Evolutionary conservation across 2,888 invertebrate genomes (phyloP).

Genomic region (Tortrix viridana): DNA sequence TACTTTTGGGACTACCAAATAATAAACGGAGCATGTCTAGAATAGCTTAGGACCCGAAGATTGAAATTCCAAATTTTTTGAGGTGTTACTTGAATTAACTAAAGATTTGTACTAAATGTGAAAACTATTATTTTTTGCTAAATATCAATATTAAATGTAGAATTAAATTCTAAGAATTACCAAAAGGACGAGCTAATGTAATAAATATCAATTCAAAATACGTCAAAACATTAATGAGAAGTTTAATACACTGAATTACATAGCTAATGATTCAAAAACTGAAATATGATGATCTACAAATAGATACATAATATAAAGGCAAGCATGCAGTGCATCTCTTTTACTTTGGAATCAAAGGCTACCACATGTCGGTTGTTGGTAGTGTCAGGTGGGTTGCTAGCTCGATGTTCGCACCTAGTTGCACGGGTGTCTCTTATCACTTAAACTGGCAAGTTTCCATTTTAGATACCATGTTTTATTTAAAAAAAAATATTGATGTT

Average conservation of each 20-base stretch:
- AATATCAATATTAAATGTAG: neutral
- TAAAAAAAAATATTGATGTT: neutral
- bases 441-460: constrained; percentile 4
- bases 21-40: constrained; percentile 14
- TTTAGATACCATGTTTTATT: neutral
- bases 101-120: too few species aligned
- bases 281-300: constrained; percentile 11
- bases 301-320: constrained; percentile 8
- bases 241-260: too few species aligned
- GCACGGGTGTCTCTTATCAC: constrained; percentile 1
- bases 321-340: constrained; percentile 17
- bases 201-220: too few species aligned
- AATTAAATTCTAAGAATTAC: too few species aligned
- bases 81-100: too few species aligned
- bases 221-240: neutral
- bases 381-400: constrained; percentile 2
- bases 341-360: neutral
- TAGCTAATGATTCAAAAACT: neutral
- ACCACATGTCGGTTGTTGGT: neutral
- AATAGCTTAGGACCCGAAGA: neutral
- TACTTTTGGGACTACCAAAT: neutral
- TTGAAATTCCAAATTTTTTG: constrained; percentile 5
- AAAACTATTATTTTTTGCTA: neutral
- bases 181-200: too few species aligned
- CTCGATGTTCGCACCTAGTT: neutral